Percentiles rank a stretch among this genome's conserved stretches.
Conservation (phyloP, 2,797 vertebrate genomes). For the Amazonetta brasiliensis region DNA sequence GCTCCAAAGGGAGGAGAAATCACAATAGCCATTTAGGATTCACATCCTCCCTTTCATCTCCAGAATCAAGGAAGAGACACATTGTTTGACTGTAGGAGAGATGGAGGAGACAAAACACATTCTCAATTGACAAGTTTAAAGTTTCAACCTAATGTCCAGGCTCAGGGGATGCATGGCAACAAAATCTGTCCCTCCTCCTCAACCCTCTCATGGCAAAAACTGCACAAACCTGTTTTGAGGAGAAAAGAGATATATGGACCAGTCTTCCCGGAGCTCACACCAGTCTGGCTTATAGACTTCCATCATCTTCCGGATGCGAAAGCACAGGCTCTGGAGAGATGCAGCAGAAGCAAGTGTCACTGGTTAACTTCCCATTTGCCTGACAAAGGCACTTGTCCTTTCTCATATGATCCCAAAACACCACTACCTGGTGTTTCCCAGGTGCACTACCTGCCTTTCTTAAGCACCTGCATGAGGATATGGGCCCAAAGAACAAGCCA, state of each 20-base stretch:
- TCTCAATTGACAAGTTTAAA: background rate
- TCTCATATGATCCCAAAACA: background rate
- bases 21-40: slow-evolving; percentile 25
- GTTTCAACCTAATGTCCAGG: background rate
- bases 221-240: slow-evolving; percentile 92
- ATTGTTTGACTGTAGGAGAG: background rate
- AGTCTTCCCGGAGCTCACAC: slow-evolving; percentile 93
- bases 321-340: slow-evolving; percentile 89
- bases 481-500: background rate
- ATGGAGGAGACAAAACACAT: background rate
- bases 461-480: background rate
- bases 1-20: slow-evolving; percentile 24
- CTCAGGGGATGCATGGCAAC: background rate
- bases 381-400: background rate
- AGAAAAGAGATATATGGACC: slow-evolving; percentile 97
- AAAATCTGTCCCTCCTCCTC: background rate
- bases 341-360: background rate
- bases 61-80: background rate
- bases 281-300: slow-evolving; percentile 95
- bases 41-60: background rate
- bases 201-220: background rate
- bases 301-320: slow-evolving; percentile 96
- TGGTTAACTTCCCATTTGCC: background rate
- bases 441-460: background rate
- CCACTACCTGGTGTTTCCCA: background rate